Conservation (phyloP, 2,888 invertebrate species). For the Diplolepis rosae region DNA sequence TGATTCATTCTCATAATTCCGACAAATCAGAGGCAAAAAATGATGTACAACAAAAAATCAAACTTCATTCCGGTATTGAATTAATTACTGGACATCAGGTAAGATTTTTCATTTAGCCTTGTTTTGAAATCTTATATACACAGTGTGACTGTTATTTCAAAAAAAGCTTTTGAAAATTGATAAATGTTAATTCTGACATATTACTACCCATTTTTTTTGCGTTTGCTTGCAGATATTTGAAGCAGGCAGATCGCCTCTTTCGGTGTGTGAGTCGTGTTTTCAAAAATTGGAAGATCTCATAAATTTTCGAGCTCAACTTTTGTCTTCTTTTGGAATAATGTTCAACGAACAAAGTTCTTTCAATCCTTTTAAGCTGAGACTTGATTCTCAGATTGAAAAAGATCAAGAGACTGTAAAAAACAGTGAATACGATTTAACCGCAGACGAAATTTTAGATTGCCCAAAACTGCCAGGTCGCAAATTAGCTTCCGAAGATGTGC, state of each 20-base stretch:
- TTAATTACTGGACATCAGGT: slow-evolving; percentile 12
- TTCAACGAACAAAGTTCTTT: neutral
- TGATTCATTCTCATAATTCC: neutral
- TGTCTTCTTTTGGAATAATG: slow-evolving; percentile 36
- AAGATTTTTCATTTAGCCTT: neutral
- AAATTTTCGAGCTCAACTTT: slow-evolving; percentile 47
- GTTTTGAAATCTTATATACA: too few relatives aligned
- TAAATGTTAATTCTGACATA: neutral
- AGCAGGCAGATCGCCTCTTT: slow-evolving; percentile 59
- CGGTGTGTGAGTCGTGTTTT: slow-evolving; percentile 73
- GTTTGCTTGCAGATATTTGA: slow-evolving; percentile 2
- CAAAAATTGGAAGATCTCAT: slow-evolving; percentile 50
- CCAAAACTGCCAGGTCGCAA: slow-evolving; percentile 23
- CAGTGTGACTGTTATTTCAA: neutral
- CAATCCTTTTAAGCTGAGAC: neutral
- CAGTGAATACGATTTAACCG: slow-evolving; percentile 5
- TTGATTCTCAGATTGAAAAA: neutral
- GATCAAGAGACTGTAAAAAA: slow-evolving; percentile 1
- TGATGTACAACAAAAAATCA: neutral
- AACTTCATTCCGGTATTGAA: slow-evolving; percentile 1
- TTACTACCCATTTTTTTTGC: neutral
- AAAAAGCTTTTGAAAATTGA: neutral
- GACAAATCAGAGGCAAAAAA: neutral
- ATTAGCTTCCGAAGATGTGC: slow-evolving; percentile 43
- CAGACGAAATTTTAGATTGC: slow-evolving; percentile 4